Conservation (phyloP, 1,140 invertebrate genomes). For the Meloidogyne exigua region DNA sequence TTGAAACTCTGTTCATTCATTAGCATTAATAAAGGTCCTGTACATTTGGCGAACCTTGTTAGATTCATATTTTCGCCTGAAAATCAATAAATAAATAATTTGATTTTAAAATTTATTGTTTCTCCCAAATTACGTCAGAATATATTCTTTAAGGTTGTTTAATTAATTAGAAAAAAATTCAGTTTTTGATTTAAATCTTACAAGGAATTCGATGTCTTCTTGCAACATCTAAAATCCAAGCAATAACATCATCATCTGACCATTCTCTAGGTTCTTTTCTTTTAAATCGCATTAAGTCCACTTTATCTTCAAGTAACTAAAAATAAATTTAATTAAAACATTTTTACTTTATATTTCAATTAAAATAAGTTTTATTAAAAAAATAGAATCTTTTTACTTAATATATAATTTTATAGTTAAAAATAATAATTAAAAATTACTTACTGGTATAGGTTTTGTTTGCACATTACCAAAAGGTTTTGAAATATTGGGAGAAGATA, state of each 20-base stretch:
- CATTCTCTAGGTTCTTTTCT: conserved; percentile 57
- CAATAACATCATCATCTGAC: conserved; percentile 58
- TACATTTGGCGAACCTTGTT: conserved; percentile 48
- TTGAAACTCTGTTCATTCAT: conserved; percentile 60
- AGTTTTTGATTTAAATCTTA: too few species aligned
- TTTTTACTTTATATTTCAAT: not conserved
- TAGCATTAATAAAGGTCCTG: conserved; percentile 36
- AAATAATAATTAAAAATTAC: not conserved
- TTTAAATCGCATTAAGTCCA: conserved; percentile 53
- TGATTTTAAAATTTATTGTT: not conserved
- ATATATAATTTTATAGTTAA: too few species aligned
- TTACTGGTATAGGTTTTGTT: conserved; percentile 25
- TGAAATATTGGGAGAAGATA: conserved; percentile 6
- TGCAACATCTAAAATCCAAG: conserved; percentile 62
- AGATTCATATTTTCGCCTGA: conserved; percentile 56
- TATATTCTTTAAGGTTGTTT: too few species aligned
- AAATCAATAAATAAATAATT: conserved; percentile 1
- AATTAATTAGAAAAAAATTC: too few species aligned
- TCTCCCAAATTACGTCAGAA: not conserved
- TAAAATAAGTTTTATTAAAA: too few species aligned
- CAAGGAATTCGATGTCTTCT: conserved; percentile 52
- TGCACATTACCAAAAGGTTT: too few species aligned
- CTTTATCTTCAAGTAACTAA: conserved; percentile 37
- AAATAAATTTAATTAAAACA: not conserved
- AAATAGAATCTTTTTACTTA: too few species aligned